Conservation (phyloP, 2,888 invertebrate species). For the Campoletis raptor region DNA sequence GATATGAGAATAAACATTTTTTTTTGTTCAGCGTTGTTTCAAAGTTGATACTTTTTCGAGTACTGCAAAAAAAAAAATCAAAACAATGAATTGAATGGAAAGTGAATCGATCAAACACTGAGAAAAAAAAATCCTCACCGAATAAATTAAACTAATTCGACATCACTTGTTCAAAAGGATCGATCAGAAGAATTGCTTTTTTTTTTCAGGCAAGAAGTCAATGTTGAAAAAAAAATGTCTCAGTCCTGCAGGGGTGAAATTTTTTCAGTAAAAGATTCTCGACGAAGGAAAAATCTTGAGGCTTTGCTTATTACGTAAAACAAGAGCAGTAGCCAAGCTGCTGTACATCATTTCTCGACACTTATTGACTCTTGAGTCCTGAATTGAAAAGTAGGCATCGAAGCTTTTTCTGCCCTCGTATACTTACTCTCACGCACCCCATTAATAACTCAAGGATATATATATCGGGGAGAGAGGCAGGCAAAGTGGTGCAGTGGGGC, state of each 20-base stretch:
- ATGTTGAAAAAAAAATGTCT: not conserved
- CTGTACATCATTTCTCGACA: slow-evolving; percentile 84
- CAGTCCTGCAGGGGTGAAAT: not conserved
- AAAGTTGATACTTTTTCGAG: not conserved
- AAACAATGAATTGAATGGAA: not conserved
- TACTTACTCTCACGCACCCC: slow-evolving; percentile 44
- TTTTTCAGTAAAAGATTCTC: not conserved
- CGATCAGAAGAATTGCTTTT: not conserved
- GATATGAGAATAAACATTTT: not conserved
- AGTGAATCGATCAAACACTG: not conserved
- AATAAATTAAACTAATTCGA: no score
- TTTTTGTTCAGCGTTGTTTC: not conserved
- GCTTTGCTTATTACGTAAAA: slow-evolving; percentile 76
- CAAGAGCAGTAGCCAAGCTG: slow-evolving; percentile 40
- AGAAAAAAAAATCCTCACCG: no score
- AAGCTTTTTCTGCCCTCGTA: slow-evolving; percentile 47
- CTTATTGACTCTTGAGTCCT: slow-evolving; percentile 83
- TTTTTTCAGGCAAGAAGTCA: not conserved
- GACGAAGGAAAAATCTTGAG: slow-evolving; percentile 34
- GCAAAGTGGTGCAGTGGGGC: no score
- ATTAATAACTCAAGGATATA: slow-evolving; percentile 63
- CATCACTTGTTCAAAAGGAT: not conserved
- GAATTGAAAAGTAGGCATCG: slow-evolving; percentile 83
- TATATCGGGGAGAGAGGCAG: no score
- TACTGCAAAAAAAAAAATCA: not conserved